Percentiles rank a stretch among this genome's conserved stretches.
Evolutionary conservation across 2,113 vertebrate species (phyloP).

Genomic region (Elephas maximus): DNA sequence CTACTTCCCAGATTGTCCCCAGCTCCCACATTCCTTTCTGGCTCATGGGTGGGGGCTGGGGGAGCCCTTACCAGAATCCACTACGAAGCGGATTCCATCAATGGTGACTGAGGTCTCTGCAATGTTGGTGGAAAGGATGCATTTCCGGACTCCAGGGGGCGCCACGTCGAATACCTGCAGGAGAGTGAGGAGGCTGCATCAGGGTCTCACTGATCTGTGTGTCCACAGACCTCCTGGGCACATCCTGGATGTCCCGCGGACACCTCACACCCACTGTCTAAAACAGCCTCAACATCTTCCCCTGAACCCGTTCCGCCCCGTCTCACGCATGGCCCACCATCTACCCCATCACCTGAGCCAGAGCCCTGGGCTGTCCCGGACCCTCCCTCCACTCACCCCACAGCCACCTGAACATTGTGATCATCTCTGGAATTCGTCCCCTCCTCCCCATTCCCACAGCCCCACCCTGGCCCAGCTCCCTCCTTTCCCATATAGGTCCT

Average conservation of each 20-base stretch:
- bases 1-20: not conserved
- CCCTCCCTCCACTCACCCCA: not conserved
- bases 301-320: not conserved
- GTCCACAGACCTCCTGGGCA: not conserved
- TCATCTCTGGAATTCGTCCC: accelerated
- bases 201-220: accelerated
- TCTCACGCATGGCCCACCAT: accelerated
- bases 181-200: not conserved
- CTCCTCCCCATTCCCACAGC: not conserved
- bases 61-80: conserved; percentile 92
- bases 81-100: conserved; percentile 95
- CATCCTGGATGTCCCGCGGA: not conserved
- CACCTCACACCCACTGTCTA: not conserved
- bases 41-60: accelerated
- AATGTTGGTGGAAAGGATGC: conserved; percentile 97
- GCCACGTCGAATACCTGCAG: conserved; percentile 94
- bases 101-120: conserved; percentile 97
- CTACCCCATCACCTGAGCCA: not conserved
- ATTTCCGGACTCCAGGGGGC: conserved; percentile 94
- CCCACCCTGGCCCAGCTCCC: not conserved
- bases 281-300: not conserved
- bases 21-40: accelerated
- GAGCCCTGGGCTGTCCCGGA: not conserved
- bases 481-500: not conserved
- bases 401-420: not conserved